Evolutionary conservation across 2,888 invertebrate genomes (phyloP).

Genomic region (Eristalinus aeneus): DNA sequence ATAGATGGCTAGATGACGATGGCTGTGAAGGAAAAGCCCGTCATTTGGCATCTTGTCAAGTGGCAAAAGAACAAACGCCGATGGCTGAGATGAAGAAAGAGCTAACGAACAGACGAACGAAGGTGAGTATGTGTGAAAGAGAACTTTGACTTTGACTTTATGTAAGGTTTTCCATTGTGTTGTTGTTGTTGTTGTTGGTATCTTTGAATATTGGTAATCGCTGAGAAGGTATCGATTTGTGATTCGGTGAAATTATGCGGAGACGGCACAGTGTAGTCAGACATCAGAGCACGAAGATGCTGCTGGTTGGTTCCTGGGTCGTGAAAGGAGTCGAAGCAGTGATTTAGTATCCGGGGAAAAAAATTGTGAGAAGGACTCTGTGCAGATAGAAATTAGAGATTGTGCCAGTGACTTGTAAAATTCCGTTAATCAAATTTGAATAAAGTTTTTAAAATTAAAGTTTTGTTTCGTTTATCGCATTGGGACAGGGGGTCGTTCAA

Average conservation of each 20-base stretch:
- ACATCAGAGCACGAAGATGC: slow-evolving; percentile 54
- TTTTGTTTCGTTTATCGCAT: not conserved
- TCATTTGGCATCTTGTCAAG: slow-evolving; percentile 26
- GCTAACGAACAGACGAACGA: slow-evolving; percentile 30
- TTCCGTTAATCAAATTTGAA: not conserved
- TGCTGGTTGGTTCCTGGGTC: not conserved
- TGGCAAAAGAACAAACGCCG: slow-evolving; percentile 35
- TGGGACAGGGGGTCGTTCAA: not conserved
- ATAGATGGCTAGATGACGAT: slow-evolving; percentile 27
- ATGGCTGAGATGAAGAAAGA: slow-evolving; percentile 4
- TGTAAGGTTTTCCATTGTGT: slow-evolving; percentile 44
- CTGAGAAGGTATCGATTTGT: slow-evolving; percentile 44
- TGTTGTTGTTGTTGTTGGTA: slow-evolving; percentile 38
- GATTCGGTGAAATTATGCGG: slow-evolving; percentile 42
- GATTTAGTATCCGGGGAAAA: not conserved
- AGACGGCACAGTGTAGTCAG: slow-evolving; percentile 42
- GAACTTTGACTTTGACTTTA: slow-evolving; percentile 57
- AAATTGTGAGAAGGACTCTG: not conserved
- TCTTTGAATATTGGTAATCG: slow-evolving; percentile 26
- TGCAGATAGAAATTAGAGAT: not conserved
- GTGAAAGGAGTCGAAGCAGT: not conserved
- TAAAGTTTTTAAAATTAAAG: not conserved
- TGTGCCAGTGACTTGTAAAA: not conserved
- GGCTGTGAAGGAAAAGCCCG: slow-evolving; percentile 30
- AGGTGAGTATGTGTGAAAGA: slow-evolving; percentile 62